Base-by-base conservation (phyloP, 1,140 invertebrate species). In the Chymomyza costata region DNA sequence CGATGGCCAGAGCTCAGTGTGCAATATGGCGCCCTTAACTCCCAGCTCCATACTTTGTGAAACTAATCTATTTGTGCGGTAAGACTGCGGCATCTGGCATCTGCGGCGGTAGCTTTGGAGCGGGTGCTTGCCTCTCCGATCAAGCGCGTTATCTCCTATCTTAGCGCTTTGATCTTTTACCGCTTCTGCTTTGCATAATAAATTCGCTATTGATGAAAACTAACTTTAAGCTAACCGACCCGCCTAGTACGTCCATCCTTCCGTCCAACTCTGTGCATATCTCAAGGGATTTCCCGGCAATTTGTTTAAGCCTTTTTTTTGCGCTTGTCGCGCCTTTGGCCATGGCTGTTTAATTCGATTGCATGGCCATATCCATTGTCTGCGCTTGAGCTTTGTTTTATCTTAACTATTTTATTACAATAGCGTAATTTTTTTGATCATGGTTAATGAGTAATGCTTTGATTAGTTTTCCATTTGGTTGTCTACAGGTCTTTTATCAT, bases 41-140 rank as follows among this genome's bases (percentile, higher is more conserved):
- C 51, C 52, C 48, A 37, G 40, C 65, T 63, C 54, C 48, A 62
- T 48, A 57, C 61, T 73, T 81, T 83, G 80, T 83, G 81, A 83
- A 83, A 83, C 80, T 83, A 83, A 83, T 83, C 80, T 83, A 80
- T 83, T 83, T 74, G 73, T 64, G 73, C 63, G 64, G 73, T 45
- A 76, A 76, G 70, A 38, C 32, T 10, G 13, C 6, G 32, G 10
- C 28, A n/a, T n/a, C 31, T 31, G 7, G 30, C n/a, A 8, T 13
- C 6, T 13, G 2, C 16, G 30, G 40, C 19, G 34, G 46, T 55
- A 55, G 45, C 52, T 55, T 38, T 55, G 45, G 39, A 15, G 15
- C 46, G 43, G 25, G 16, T 31, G 16, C 17, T 1, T n/a, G 18
- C 18, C 21, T 38, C 6, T 18, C 28, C 32, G 43, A 18, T 48